These are phyloP conservation scores for Rambutsinella grinnellia DNA, from an alignment of 2,888 invertebrate species.

Conservation along the genomic window DNA sequence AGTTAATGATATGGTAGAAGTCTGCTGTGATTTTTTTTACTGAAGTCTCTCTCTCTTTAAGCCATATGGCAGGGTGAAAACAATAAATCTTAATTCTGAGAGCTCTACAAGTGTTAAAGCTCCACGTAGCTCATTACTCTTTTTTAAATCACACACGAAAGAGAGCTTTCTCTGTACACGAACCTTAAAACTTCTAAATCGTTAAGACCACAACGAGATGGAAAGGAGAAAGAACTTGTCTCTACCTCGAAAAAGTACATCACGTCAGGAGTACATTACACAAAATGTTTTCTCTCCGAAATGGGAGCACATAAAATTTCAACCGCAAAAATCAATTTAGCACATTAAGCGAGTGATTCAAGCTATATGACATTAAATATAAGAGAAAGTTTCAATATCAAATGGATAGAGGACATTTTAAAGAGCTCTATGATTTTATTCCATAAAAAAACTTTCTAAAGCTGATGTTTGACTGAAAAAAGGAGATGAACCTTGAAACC, in stretches of 20 bases:
- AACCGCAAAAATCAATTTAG: slow-evolving; percentile 46
- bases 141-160: slow-evolving; percentile 51
- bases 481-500: slow-evolving; percentile 47
- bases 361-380: not conserved
- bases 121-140: slow-evolving; percentile 55
- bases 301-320: slow-evolving; percentile 24
- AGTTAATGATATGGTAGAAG: no score
- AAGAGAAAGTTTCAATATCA: no score
- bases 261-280: no score
- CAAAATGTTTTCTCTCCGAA: not conserved
- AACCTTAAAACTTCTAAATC: no score
- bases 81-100: slow-evolving; percentile 65
- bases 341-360: slow-evolving; percentile 23
- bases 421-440: no score
- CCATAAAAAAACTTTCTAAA: no score
- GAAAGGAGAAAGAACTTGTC: no score
- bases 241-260: no score
- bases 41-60: no score
- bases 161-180: not conserved
- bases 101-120: slow-evolving; percentile 63
- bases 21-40: slow-evolving; percentile 43
- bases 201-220: no score
- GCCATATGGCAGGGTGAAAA: slow-evolving; percentile 55
- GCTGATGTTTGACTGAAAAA: not conserved
- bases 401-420: no score